Evolutionary conservation across 2,888 invertebrate species (phyloP), one percentile per base, ranked within the genome.

Genomic region (Orthosia gothica): DNA sequence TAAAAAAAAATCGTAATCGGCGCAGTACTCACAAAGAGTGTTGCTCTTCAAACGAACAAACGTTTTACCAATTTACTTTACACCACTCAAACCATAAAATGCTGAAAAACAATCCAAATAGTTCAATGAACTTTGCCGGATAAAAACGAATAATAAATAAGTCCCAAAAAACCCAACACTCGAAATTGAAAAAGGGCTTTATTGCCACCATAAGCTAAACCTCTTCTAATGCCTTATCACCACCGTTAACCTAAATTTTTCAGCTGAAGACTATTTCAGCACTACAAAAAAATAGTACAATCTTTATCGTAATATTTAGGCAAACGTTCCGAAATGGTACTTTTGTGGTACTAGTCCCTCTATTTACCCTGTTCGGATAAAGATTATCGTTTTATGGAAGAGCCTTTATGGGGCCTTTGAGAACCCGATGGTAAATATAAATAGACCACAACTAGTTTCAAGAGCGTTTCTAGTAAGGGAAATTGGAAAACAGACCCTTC

Each of bases 321-420:
- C 40, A 59, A 74, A 72, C 67, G 64, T 59, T 62, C 20, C 63
- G 13, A 26, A 70, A 55, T 12, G 70, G 16, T 66, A 71, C 69
- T 67, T 72, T 59, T 45, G 79, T n/a, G 67, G 63, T 67, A 57
- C 65, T 70, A 70, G 65, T 54, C 62, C 58, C 23, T 57, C 50
- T 54, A 47, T 83, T 71, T 63, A 26, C 71, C 12, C 26, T 20
- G 32, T 84, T 75, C 54, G 61, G 54, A 67, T 69, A 59, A 59
- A 82, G 65, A 83, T 83, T 66, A 81, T 80, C 59, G 59, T 65
- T 80, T 83, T 71, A 80, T 70, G 52, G 74, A 57, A 77, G 23
- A 54, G 45, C 59, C 59, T 79, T 70, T 81, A 81, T 74, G 23
- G 55, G 32, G 40, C 74, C n/a, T 58, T 23, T 18, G 58, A 52